Base-by-base conservation (phyloP, 1,140 invertebrate genomes). In the Lucilia cuprina region DNA sequence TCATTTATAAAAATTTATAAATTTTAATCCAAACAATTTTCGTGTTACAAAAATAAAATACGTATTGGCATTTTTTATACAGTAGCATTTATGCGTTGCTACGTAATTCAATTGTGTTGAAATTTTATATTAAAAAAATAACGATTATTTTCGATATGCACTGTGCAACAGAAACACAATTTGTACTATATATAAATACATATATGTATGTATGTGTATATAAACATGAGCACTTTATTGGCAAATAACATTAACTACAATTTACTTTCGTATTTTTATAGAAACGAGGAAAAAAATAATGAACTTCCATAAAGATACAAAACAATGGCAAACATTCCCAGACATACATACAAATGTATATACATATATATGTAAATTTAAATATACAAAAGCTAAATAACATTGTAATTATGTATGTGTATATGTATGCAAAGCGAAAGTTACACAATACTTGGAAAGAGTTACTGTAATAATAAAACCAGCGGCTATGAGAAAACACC, bases 11-110 rank as follows among this genome's bases (percentile, higher is more conserved):
- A 30, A 2, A 30, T 30, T 14, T 17, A 55, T 55, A 55, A 5
- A 65, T 65, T 65, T 65, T 65, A 65, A 65, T 65, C 60, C n/a
- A 65, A 65, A 65, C 60, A 65, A n/a, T n/a, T 17, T 65, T 17
- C 60, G 60, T 65, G 60, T n/a, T 8, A 19, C 60, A n/a, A 65
- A 65, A 3, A 2, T 2, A 49, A 49, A 49, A n/a, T 8, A 65
- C 14, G 19, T 65, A 65, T 19, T 5, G 14, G 8, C 14, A 65
- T 5, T 8, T 65, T 65, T 65, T 19, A 19, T 65, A 55, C 50
- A 0, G 50, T 55, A 17, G n/a, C 14, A 65, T 65, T 17, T 19
- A 65, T 1, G n/a, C 25, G 1, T 30, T 2, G 3, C 25, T 30
- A 19, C 60, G 2, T 65, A 65, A 65, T 65, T 65, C 60, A 65